These are phyloP conservation scores for Ophthalmolycus amberensis DNA, from an alignment of 2,113 vertebrate species.

Conservation along the genomic window DNA sequence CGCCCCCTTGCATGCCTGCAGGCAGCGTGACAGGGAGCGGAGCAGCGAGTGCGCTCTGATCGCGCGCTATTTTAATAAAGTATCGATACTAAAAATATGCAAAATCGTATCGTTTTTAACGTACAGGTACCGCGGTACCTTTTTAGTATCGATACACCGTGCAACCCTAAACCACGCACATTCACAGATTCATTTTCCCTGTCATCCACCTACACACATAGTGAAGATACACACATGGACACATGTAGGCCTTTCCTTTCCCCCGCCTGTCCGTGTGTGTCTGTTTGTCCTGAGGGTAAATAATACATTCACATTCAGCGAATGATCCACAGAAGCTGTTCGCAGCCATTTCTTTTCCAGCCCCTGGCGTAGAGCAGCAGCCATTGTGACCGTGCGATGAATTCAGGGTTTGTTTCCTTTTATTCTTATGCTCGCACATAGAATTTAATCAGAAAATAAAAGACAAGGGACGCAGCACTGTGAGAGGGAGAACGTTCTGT, in stretches of 20 bases:
- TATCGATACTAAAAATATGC: too few relatives aligned
- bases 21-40: too few relatives aligned
- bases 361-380: constrained; percentile 54
- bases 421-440: constrained; percentile 31
- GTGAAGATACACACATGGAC: neutral
- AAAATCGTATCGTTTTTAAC: too few relatives aligned
- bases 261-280: neutral
- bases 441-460: constrained; percentile 33
- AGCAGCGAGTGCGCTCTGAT: too few relatives aligned
- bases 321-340: constrained; percentile 51
- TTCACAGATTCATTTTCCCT: constrained; percentile 19
- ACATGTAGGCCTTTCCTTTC: constrained; percentile 30
- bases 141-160: too few relatives aligned
- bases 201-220: constrained; percentile 50
- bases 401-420: constrained; percentile 56
- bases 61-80: too few relatives aligned
- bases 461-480: neutral
- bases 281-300: constrained; percentile 61
- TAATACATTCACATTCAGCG: constrained; percentile 68
- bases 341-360: constrained; percentile 69
- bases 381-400: constrained; percentile 73
- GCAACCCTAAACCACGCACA: neutral
- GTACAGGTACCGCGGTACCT: too few relatives aligned
- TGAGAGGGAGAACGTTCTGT: constrained; percentile 9
- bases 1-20: too few relatives aligned